Evolutionary conservation across 2,888 invertebrate species (phyloP), one percentile per base, ranked within the genome.

Genomic region (Melieria crassipennis): DNA sequence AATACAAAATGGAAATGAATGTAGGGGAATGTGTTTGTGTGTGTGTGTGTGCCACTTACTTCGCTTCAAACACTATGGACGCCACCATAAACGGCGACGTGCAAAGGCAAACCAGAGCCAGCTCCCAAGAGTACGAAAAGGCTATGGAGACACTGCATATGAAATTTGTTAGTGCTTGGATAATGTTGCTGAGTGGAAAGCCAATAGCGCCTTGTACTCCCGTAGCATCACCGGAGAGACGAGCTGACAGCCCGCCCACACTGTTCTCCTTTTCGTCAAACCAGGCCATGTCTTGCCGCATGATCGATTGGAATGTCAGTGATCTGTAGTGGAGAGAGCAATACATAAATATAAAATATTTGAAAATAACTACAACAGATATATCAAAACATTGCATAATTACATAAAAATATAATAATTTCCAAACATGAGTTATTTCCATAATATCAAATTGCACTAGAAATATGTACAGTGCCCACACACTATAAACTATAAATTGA

Each of bases 161-260:
- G 48, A 93, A 89, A 1, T 92, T 92, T 0, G 92, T 90, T 3
- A 90, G 74, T 0, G 92, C 91, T 79, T 93, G 93, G 81, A 92
- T 88, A 47, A 93, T 87, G 0, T 91, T 90, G 4, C 93, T 92
- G 13, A 93, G 87, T 0, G 93, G 88, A 60, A 90, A 91, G 0
- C 93, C 93, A 0, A 92, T 92, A 1, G 92, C 92, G 11, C 93
- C 93, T 81, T 93, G 93, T 0, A 93, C 91, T 3, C 91, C 91
- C 0, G 92, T 90, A 0, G 92, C 92, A 80, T 93, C 93, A 0
- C 92, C 91, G 0, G 93, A 91, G 0, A 94, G 85, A 11, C 92
- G 87, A 0, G 92, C 90, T 64, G 92, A 92, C 0, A 93, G 81
- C 0, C 92, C 91, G 0, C 93, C 93, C 1, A 92, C 90, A 2